Evolutionary conservation across 2,797 vertebrate genomes (phyloP).

Genomic region (Halcyon smyrnensis): DNA sequence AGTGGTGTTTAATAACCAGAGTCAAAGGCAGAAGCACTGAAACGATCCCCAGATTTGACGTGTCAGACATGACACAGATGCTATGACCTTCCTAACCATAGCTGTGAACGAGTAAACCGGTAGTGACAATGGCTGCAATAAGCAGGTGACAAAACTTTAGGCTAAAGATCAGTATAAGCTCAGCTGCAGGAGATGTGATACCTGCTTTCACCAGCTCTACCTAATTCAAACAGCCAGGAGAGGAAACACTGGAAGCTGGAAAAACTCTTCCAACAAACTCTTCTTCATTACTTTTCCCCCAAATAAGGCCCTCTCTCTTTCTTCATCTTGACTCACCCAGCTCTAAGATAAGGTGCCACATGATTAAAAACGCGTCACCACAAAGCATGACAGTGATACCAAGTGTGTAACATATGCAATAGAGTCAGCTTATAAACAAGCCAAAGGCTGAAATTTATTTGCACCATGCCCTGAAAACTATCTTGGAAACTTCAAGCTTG

Average conservation of each 20-base stretch:
- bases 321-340: not conserved
- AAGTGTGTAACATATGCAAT: not conserved
- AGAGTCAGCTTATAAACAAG: not conserved
- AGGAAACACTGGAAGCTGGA: not conserved
- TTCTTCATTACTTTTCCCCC: not conserved
- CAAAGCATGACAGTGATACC: not conserved
- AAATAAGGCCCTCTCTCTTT: not conserved
- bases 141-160: not conserved
- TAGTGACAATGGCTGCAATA: not conserved
- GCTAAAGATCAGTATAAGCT: not conserved
- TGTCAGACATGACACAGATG: not conserved
- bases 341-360: not conserved
- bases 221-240: not conserved
- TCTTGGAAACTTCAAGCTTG: not conserved
- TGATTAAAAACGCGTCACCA: not conserved
- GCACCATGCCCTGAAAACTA: not conserved
- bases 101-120: not conserved
- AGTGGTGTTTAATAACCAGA: not conserved
- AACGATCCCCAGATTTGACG: not conserved
- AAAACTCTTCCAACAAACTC: not conserved
- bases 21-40: not conserved
- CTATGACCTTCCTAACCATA: not conserved
- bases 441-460: not conserved
- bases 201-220: not conserved
- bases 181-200: not conserved